Evolutionary conservation across 2,888 invertebrate genomes (phyloP), one percentile per base, ranked within the genome.

Genomic region (Drosophila birchii): DNA sequence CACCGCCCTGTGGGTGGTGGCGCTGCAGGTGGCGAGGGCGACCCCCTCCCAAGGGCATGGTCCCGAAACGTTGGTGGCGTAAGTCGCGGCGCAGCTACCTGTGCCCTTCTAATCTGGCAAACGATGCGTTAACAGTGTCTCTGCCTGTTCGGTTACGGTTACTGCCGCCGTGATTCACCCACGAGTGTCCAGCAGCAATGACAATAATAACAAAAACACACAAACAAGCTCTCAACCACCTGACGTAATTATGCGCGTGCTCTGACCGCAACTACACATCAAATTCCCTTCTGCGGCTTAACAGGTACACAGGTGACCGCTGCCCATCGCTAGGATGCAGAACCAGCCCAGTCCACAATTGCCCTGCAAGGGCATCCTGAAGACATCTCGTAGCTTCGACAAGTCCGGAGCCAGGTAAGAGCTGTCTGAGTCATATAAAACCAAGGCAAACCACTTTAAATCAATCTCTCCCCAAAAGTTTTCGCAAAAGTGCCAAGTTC

Each of bases 311-410:
- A 56, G 57, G 53, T 45, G 32, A 41, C 26, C 32, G 47, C 41
- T 11, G 44, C 34, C 16, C 51, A 34, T 34, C 14, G 29, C 39
- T 44, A 84, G 57, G 59, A 92, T 92, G 92, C 92, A 92, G 86
- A 92, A 91, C 75, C 90, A 91, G 66, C 91, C 92, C 61, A 92
- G 92, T 75, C 91, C 92, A 61, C 92, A 92, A 82, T 89, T 92
- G 76, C 93, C 93, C 69, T 92, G 93, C 82, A 93, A 98, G 94
- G 97, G 98, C 85, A 98, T 98, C 91, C 94, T 98, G 72, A 98
- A 98, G 93, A 96, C 96, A 73, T 97, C 98, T 12, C 96, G 97
- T 81, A 98, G 98, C 93, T 96, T 98, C 92, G 98, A 98, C 93
- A 95, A 95, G 60, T 90, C 92, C 39, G 91, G 92, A 23, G 90